Evolutionary conservation across 2,113 vertebrate genomes (phyloP), one percentile per base, ranked within the genome.

Genomic region (Erythrolamprus reginae): DNA sequence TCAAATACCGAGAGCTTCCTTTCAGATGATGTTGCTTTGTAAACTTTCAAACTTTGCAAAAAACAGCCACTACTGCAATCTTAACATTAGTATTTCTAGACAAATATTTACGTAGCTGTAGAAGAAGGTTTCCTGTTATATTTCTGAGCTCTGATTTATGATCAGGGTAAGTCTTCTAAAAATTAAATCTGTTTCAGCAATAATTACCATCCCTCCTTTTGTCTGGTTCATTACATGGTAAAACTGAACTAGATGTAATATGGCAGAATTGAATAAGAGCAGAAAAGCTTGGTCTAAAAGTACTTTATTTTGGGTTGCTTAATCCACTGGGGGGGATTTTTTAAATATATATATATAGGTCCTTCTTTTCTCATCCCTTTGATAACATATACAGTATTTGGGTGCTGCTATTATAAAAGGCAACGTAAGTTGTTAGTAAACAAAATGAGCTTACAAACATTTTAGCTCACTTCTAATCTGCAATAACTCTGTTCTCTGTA

Each of bases 191-290:
- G 89, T 96, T 96, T 70, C 95, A 96, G 93, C 93, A 95, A 94
- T 94, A 94, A 94, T 95, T 95, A 96, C 91, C 95, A 94, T 89
- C 96, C 96, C 96, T 97, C 96, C 95, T 93, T 96, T 94, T 95
- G 95, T 97, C 95, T 96, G 92, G 93, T 95, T 96, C 95, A 94
- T 93, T 95, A 96, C 93, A 95, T 96, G 95, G 95, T 93, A 94
- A 90, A 92, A 82, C 90, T 89, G 77, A 93, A 33, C 90, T 93
- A 95, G 95, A 94, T 94, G 95, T 94, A 95, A 94, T 89, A 93
- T 94, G 95, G 70, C 65, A 50, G 93, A 89, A 93, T 87, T 88
- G 86, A 89, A 24, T 92, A 88, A 70, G 94, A 95, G 94, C 93
- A 91, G 92, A 95, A 88, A 0, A 0, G 86, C 65, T 95, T 94